Base-by-base conservation (phyloP, 2,113 vertebrate species). In the Aptenodytes patagonicus region DNA sequence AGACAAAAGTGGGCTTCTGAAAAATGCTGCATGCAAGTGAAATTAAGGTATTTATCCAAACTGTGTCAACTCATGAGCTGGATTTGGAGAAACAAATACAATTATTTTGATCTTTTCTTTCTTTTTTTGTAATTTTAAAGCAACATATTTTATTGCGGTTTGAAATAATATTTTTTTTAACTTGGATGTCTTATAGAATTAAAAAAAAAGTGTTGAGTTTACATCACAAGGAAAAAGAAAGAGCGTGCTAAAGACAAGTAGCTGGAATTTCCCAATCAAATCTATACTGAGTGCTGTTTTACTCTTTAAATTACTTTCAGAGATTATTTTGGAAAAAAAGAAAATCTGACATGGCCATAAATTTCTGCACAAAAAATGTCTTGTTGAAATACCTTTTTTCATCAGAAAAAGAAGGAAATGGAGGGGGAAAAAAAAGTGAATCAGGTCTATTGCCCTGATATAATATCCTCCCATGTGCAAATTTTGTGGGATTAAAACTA, bases 231-330 rank as follows among this genome's bases (percentile, higher is more conserved):
- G 28, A 36, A 16, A 52, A 44, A 52, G 2, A 54, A 76, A 49
- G 2, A 3, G 1, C 10, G 0, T 54, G 34, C 9, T 65, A 20
- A 6, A 34, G 17, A 18, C 0, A 8, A 28, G 3, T 36, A 40
- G 7, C 10, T 89, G 44, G 15, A 54, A 42, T 58, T 83, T 77
- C 42, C 38, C 22, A 8, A 32, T 57, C 28, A 49, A 52, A 70
- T 2, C 9, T 38, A 28, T 28, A 18, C 7, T 44, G 22, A 58
- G 19, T 65, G 38, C 12, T 87, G 7, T 4, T 87, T 79, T 83
- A 1, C 13, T 68, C 25, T 72, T 57, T 72, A 66, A 46, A 42
- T 55, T 83, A 34, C 25, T 46, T 91, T 52, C 17, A 66, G 38
- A 54, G 25, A 22, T 46, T 60, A 42, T 58, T 75, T 52, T n/a